These are phyloP conservation scores for Cladopsammia gracilis DNA, from an alignment of 64 coral and sea anemone species.

Conservation along the genomic window DNA sequence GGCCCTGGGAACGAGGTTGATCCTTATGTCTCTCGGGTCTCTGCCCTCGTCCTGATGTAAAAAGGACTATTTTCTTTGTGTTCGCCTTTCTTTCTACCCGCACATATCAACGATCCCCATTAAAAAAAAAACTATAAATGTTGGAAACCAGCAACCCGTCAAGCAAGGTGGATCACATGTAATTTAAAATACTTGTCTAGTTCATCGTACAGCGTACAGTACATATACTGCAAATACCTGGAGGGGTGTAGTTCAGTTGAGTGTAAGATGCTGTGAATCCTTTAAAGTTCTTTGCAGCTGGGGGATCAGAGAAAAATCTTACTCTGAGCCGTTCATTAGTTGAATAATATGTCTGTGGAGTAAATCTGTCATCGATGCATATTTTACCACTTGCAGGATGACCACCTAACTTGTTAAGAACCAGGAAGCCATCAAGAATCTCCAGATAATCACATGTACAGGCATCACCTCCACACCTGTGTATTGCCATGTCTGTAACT, in stretches of 20 bases:
- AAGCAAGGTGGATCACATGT: too few relatives aligned
- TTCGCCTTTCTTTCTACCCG: too few relatives aligned
- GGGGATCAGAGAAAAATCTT: background rate
- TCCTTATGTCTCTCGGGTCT: too few relatives aligned
- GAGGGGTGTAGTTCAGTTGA: background rate
- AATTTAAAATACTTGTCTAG: too few relatives aligned
- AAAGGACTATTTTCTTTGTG: too few relatives aligned
- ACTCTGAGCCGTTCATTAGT: background rate
- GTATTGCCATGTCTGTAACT: background rate
- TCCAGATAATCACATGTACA: background rate
- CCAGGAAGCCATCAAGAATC: background rate
- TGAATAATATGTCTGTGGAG: background rate
- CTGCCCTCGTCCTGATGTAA: too few relatives aligned
- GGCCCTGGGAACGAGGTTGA: too few relatives aligned
- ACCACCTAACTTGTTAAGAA: background rate
- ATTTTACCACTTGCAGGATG: background rate
- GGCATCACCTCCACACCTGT: background rate
- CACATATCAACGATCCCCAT: too few relatives aligned
- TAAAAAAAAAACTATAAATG: too few relatives aligned
- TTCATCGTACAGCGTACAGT: background rate
- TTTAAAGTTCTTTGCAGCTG: background rate
- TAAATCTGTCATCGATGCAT: background rate
- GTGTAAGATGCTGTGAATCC: constrained; percentile 18
- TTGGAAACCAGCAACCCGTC: too few relatives aligned
- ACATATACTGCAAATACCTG: background rate